phyloP scores from a whole-genome alignment of 2,888 invertebrate genomes.

The Emesis furor region DNA sequence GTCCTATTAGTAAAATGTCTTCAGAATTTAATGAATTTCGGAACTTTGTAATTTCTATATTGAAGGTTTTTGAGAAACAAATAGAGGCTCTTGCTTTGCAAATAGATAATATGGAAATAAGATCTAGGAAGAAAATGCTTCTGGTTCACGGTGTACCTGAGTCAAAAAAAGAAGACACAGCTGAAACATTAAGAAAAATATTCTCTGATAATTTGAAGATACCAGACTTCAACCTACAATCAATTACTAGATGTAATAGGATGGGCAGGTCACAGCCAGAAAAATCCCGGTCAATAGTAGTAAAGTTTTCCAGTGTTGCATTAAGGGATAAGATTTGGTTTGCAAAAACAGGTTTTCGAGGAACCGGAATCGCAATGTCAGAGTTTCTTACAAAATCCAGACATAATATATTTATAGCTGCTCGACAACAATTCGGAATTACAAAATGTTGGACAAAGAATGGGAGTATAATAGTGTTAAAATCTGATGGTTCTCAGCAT shows the following conservation, averaged over 20 bases:
- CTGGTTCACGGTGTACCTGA: slow-evolving; percentile 25
- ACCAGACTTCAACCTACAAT: background rate
- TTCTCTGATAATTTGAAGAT: background rate
- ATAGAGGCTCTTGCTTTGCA: slow-evolving; percentile 1
- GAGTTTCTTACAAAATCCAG: slow-evolving; percentile 12
- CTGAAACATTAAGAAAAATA: background rate
- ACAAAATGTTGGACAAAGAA: slow-evolving; percentile 10
- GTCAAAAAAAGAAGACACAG: background rate
- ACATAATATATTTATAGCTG: background rate
- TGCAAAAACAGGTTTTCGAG: background rate
- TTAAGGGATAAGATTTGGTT: background rate
- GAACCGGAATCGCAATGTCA: background rate
- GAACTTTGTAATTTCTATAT: too few species aligned
- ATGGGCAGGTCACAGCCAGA: background rate
- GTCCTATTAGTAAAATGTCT: too few species aligned
- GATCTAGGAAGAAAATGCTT: slow-evolving; percentile 24
- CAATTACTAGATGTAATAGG: background rate
- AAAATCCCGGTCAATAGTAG: background rate
- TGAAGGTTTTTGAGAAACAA: slow-evolving; percentile 2
- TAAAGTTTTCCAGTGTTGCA: background rate
- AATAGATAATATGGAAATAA: slow-evolving; percentile 23
- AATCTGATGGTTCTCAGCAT: slow-evolving; percentile 3
- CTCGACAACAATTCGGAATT: background rate
- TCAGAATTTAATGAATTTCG: too few species aligned
- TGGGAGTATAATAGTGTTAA: background rate